Evolutionary conservation across 2,113 vertebrate genomes (phyloP).

Genomic region (Tragelaphus strepsiceros): DNA sequence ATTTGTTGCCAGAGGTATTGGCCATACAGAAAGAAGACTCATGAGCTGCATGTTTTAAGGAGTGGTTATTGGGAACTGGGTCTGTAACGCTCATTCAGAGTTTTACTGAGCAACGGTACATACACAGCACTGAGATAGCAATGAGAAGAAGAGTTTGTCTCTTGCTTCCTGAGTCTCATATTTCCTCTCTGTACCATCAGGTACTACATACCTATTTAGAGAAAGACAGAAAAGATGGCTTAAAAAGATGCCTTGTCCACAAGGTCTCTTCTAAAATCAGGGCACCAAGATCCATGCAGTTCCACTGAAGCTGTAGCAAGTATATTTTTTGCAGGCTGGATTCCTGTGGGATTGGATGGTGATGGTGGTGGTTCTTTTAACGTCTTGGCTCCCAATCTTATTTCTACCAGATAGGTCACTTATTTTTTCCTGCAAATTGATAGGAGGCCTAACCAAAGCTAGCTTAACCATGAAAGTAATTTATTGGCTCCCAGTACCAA

Average conservation of each 20-base stretch:
- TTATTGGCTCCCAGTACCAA: background rate
- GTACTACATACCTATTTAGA: background rate
- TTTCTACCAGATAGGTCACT: conserved; percentile 13
- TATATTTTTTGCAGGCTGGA: background rate
- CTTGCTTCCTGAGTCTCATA: background rate
- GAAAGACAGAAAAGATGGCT: background rate
- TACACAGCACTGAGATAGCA: background rate
- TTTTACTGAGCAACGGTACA: background rate
- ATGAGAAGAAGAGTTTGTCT: background rate
- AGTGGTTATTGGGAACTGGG: background rate
- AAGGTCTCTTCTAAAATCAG: background rate
- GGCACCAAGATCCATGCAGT: background rate
- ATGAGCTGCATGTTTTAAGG: background rate
- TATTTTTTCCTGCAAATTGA: conserved; percentile 30
- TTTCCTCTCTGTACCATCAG: background rate
- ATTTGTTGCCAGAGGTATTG: background rate
- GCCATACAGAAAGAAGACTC: background rate
- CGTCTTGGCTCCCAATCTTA: background rate
- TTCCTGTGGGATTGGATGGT: background rate
- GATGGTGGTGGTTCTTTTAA: background rate
- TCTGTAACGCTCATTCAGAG: background rate
- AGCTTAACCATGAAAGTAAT: background rate
- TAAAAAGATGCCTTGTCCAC: background rate
- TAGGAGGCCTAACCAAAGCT: background rate
- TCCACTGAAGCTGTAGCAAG: background rate